Evolutionary conservation across 2,113 vertebrate species (phyloP), one percentile per base, ranked within the genome.

Genomic region (Lipotes vexillifer): DNA sequence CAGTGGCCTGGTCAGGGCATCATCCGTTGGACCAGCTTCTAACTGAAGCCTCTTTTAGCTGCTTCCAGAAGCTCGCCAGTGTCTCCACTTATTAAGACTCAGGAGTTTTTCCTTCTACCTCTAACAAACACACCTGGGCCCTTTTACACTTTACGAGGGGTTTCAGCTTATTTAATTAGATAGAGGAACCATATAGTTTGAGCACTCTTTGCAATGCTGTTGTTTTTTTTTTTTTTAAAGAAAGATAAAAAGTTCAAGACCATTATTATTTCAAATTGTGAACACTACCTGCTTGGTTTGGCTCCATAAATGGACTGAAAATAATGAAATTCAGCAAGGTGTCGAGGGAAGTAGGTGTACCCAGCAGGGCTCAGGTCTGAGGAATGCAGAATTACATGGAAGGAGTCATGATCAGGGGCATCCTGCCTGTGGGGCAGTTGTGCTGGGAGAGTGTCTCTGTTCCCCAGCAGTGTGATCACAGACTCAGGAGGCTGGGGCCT

Each of bases 201-300:
- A 82, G 86, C 21, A 9, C 14, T 75, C n/a, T 75, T 63, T n/a
- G 41, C n/a, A n/a, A n/a, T 31, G 82, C 75, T 90, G 69, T 38
- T 80, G 15, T 11, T 65, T 14, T 46, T 49, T 49, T 49, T 49
- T 14, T 14, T 59, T 29, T 80, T 18, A n/a, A 84, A 61, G 81
- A 81, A 90, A 89, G 49, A 93, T 41, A 52, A 84, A 63, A 96
- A 93, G 81, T 78, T 85, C 72, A 82, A 95, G 75, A n/a, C 33
- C 46, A 93, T 85, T 96, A 44, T 86, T 77, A 97, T 90, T 97
- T 97, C 90, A 88, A 92, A 96, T 90, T 61, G 61, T 69, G 63
- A 71, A 41, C 59, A 74, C 89, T 27, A 36, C 36, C 83, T 92
- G 83, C 69, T 96, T 95, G 61, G 38, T 36, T 82, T 71, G 8